These are phyloP conservation scores for Lordiphosa clarofinis DNA, from an alignment of 1,140 invertebrate genomes.

Conservation along the genomic window DNA sequence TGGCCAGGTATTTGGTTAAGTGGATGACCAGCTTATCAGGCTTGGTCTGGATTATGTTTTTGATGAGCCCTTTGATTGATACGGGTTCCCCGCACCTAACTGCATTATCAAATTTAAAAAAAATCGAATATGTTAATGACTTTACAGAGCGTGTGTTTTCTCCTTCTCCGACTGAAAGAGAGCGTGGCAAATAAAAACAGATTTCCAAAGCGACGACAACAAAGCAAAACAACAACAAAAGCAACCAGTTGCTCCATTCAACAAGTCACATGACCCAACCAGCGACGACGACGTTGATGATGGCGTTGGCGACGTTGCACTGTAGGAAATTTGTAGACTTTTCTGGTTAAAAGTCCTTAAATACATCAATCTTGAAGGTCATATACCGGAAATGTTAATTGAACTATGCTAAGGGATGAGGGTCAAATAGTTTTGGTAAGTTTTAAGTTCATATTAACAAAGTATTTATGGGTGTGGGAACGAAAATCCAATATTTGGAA, in stretches of 20 bases:
- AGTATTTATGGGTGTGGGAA: too few relatives aligned
- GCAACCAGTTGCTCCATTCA: slow-evolving; percentile 74
- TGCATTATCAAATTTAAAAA: slow-evolving; percentile 51
- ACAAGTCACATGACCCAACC: slow-evolving; percentile 71
- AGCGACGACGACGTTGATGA: slow-evolving; percentile 29
- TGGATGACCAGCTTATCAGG: slow-evolving; percentile 45
- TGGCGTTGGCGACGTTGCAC: slow-evolving; percentile 26
- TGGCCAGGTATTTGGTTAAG: slow-evolving; percentile 36
- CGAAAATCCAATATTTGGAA: too few relatives aligned
- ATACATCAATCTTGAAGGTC: too few relatives aligned
- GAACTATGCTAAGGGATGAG: too few relatives aligned
- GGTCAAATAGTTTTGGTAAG: too few relatives aligned
- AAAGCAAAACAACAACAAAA: slow-evolving; percentile 32
- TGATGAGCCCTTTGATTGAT: slow-evolving; percentile 13
- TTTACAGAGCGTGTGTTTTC: slow-evolving; percentile 43
- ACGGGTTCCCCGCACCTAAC: not conserved
- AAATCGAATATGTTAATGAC: slow-evolving; percentile 55
- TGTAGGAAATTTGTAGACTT: too few relatives aligned
- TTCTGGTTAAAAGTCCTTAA: too few relatives aligned
- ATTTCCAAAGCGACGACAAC: slow-evolving; percentile 71
- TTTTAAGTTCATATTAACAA: too few relatives aligned
- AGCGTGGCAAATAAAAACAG: slow-evolving; percentile 75
- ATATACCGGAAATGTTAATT: too few relatives aligned
- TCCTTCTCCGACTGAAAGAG: slow-evolving; percentile 44
- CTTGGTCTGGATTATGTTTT: slow-evolving; percentile 20